phyloP scores from a whole-genome alignment of 1,140 invertebrate genomes.

The Argopecten irradians region DNA sequence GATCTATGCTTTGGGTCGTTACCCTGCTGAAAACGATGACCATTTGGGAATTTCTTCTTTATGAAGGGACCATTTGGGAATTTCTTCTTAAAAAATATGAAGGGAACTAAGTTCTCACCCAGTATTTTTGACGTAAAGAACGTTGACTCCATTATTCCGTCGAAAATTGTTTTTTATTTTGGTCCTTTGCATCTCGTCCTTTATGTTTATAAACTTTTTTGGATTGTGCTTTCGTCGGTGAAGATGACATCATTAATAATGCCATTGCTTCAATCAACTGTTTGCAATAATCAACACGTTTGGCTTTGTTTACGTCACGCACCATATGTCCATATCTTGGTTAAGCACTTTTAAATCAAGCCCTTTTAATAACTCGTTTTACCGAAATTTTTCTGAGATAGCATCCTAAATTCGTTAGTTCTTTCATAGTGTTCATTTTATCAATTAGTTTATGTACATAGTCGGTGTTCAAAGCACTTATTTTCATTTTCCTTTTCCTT shows the following conservation, averaged over 20 bases:
- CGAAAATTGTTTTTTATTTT: slow-evolving; percentile 33
- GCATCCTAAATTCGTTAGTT: neutral
- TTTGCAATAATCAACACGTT: slow-evolving; percentile 32
- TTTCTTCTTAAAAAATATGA: too few species aligned
- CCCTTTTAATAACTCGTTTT: neutral
- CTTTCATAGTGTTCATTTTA: neutral
- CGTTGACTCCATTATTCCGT: slow-evolving; percentile 28
- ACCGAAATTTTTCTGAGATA: slow-evolving; percentile 3
- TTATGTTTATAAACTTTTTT: slow-evolving; percentile 1
- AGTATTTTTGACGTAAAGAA: slow-evolving; percentile 31
- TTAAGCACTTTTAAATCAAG: neutral
- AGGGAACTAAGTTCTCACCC: neutral
- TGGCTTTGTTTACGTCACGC: slow-evolving; percentile 33
- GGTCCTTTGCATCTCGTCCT: slow-evolving; percentile 27
- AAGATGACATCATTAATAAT: slow-evolving; percentile 39
- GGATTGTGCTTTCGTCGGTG: slow-evolving; percentile 41
- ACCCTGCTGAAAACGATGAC: slow-evolving; percentile 37
- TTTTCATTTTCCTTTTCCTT: neutral
- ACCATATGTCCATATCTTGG: slow-evolving; percentile 40
- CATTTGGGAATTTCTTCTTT: neutral
- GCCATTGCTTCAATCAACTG: slow-evolving; percentile 25
- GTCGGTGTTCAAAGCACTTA: neutral
- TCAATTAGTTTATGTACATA: neutral
- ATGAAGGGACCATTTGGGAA: too few species aligned
- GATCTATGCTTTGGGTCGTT: slow-evolving; percentile 40